Evolutionary conservation across 2,888 invertebrate genomes (phyloP), one percentile per base, ranked within the genome.

Genomic region (Sthenelais limicola): DNA sequence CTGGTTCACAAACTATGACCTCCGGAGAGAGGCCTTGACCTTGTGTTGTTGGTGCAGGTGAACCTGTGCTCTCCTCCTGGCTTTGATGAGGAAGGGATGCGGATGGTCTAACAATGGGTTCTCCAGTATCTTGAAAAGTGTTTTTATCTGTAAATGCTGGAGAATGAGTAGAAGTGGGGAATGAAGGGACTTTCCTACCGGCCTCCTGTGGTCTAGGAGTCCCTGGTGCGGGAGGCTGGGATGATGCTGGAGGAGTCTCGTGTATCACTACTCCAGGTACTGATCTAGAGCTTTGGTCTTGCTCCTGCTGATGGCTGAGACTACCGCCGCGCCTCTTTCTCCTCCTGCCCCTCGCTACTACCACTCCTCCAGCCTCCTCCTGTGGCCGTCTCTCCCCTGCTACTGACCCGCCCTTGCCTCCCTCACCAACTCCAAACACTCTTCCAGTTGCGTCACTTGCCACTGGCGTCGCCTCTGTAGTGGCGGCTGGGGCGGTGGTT

Each of bases 1-100:
- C 56, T 15, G 56, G 56, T 4, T 32, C 30, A 21, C 56, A 56
- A 32, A 33, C 56, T 32, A 56, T 56, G 56, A 56, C n/a, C n/a
- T n/a, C n/a, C n/a, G n/a, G n/a, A n/a, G n/a, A n/a, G n/a, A n/a
- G n/a, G n/a, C n/a, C n/a, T n/a, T n/a, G n/a, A n/a, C n/a, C n/a
- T n/a, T n/a, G n/a, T n/a, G n/a, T n/a, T n/a, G n/a, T n/a, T n/a
- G n/a, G n/a, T n/a, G n/a, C n/a, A n/a, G n/a, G n/a, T n/a, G n/a
- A n/a, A n/a, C n/a, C n/a, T n/a, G n/a, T n/a, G n/a, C n/a, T n/a
- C n/a, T n/a, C n/a, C n/a, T n/a, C n/a, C n/a, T n/a, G n/a, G n/a
- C n/a, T n/a, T n/a, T n/a, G n/a, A n/a, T n/a, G n/a, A n/a, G n/a
- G n/a, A n/a, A n/a, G n/a, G n/a, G n/a, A n/a, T n/a, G n/a, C n/a